phyloP scores from a whole-genome alignment of 2,888 invertebrate species.

The Leptopilina drosophilae region DNA sequence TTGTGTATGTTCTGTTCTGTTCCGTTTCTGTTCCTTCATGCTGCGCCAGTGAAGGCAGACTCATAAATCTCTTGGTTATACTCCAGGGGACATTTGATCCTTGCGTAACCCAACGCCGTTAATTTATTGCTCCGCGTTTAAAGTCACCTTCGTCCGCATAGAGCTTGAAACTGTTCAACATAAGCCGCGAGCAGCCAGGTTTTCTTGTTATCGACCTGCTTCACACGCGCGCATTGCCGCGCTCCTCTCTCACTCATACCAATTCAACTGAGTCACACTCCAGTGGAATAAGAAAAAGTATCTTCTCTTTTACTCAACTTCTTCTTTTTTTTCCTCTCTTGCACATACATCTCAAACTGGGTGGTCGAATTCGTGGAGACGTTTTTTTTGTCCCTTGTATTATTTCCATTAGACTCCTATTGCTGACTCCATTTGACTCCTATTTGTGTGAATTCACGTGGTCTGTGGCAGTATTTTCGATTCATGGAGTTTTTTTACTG shows the following conservation, averaged over 20 bases:
- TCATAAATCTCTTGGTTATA: slow-evolving; percentile 76
- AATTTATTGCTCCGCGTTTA: slow-evolving; percentile 77
- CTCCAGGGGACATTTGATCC: slow-evolving; percentile 77
- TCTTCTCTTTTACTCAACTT: slow-evolving; percentile 45
- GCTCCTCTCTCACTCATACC: too few species aligned
- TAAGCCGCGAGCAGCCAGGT: slow-evolving; percentile 67
- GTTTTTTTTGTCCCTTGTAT: background rate
- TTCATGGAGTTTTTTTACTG: too few species aligned
- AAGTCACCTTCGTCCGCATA: slow-evolving; percentile 75
- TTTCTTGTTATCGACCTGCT: slow-evolving; percentile 69
- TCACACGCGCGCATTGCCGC: slow-evolving; percentile 57
- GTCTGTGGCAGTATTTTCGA: too few species aligned
- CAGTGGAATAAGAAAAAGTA: slow-evolving; percentile 21
- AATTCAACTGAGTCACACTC: slow-evolving; percentile 42
- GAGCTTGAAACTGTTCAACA: slow-evolving; percentile 69
- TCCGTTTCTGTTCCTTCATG: slow-evolving; percentile 72
- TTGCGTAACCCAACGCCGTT: slow-evolving; percentile 78
- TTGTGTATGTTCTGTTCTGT: slow-evolving; percentile 69
- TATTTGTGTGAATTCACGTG: too few species aligned
- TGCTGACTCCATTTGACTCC: too few species aligned
- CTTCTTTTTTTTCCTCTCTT: slow-evolving; percentile 47
- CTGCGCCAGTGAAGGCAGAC: slow-evolving; percentile 75
- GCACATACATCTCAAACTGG: slow-evolving; percentile 50
- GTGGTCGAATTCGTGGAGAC: slow-evolving; percentile 49
- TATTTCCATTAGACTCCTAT: too few species aligned